phyloP scores from a whole-genome alignment of 2,113 vertebrate species.

The Ptyas mucosa region DNA sequence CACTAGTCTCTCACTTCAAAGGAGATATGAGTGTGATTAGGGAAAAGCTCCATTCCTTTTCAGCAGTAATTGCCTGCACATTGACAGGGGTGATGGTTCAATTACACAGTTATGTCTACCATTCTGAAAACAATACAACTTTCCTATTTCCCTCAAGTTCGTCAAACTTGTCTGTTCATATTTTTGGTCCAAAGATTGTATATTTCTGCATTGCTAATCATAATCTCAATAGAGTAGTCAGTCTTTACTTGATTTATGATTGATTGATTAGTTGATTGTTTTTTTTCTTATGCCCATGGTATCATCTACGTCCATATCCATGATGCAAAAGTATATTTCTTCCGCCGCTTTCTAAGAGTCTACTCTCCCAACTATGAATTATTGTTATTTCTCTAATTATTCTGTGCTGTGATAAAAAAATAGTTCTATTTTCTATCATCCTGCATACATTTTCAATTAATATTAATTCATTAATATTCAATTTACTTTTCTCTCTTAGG shows the following conservation, averaged over 20 bases:
- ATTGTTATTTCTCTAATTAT: neutral
- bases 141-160: neutral
- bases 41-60: neutral
- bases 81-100: neutral
- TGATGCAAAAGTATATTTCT: neutral
- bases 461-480: neutral
- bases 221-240: neutral
- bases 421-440: neutral
- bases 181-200: neutral
- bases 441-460: neutral
- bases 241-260: neutral
- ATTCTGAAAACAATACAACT: neutral
- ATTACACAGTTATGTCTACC: neutral
- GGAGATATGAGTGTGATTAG: neutral
- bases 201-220: neutral
- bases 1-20: neutral
- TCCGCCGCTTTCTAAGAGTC: neutral
- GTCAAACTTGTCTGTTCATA: neutral
- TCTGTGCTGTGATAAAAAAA: neutral
- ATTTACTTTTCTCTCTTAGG: neutral
- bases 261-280: neutral
- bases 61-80: neutral
- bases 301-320: neutral
- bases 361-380: neutral
- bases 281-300: neutral